Evolutionary conservation across 2,888 invertebrate genomes (phyloP), one percentile per base, ranked within the genome.

Genomic region (Hypercompe scribonia): DNA sequence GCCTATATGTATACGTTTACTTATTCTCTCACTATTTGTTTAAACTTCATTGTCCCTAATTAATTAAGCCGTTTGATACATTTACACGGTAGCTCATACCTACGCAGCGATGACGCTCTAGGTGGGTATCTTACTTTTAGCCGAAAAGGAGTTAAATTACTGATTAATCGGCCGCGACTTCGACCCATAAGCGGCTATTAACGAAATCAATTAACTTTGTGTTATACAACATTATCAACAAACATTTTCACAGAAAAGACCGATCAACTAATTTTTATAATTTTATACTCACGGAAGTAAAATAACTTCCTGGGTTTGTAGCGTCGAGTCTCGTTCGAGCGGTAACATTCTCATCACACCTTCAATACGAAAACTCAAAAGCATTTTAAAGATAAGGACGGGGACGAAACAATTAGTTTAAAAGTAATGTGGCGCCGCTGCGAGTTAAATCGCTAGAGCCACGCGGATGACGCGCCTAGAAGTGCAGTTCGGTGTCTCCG

Each of bases 401-500:
- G 18, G 61, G 31, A 61, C 61, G 31, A 61, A 61, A 61, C 61
- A 28, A 31, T 61, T 61, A 61, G 15, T 61, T 18, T 18, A 61
- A 31, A 31, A 31, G 28, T 15, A 61, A 15, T 5, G 36, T n/a
- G 13, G 3, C 64, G 5, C 34, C 34, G 31, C 31, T 61, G 31
- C 8, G 61, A 28, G 28, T 15, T 58, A 28, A 3, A 28, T 58
- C 15, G 61, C 31, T 61, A 7, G 61, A 31, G 61, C 7, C 2
- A 18, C 61, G 61, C 31, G 7, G 11, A 50, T 8, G 50, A 33
- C 36, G 61, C 61, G 65, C 58, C 74, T 84, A 88, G 83, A 84
- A 88, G 79, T 81, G 89, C 81, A 91, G 98, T 97, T 89, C 98
- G 97, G 83, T 85, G 82, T 89, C 89, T 68, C 89, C 89, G 85